phyloP scores from a whole-genome alignment of 2,113 vertebrate species.

The Coptodon rendalli region DNA sequence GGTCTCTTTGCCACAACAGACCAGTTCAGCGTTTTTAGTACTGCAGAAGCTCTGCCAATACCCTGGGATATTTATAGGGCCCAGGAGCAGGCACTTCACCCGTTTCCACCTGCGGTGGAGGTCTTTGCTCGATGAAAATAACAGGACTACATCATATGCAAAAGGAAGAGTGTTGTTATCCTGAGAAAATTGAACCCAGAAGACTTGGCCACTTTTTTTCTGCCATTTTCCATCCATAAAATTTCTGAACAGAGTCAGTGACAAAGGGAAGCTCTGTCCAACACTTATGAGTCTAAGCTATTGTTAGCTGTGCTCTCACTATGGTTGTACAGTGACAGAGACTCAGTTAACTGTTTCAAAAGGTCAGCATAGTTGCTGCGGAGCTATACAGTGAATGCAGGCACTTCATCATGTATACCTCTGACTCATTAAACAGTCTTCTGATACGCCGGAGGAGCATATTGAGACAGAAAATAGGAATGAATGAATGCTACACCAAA shows the following conservation, averaged over 20 bases:
- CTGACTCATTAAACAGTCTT: neutral
- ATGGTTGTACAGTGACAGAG: neutral
- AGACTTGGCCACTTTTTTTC: neutral
- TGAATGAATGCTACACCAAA: neutral
- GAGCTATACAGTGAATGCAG: neutral
- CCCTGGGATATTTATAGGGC: neutral
- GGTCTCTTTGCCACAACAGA: neutral
- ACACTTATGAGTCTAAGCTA: neutral
- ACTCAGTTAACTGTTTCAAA: neutral
- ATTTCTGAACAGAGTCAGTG: neutral
- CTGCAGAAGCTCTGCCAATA: neutral
- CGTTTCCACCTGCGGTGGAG: neutral
- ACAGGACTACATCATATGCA: neutral
- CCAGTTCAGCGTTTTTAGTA: neutral
- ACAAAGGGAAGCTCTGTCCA: neutral
- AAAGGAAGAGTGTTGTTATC: neutral
- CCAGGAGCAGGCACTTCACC: neutral
- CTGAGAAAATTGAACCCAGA: rapidly evolving
- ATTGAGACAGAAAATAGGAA: neutral
- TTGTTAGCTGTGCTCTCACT: neutral
- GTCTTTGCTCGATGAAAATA: neutral
- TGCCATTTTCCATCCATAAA: neutral
- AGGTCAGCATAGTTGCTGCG: neutral
- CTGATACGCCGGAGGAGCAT: neutral
- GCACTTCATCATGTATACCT: neutral